Percentiles rank a stretch among this genome's conserved stretches.
These are phyloP conservation scores for Toxostoma redivivum DNA, from an alignment of 2,113 vertebrate genomes.

Conservation along the genomic window DNA sequence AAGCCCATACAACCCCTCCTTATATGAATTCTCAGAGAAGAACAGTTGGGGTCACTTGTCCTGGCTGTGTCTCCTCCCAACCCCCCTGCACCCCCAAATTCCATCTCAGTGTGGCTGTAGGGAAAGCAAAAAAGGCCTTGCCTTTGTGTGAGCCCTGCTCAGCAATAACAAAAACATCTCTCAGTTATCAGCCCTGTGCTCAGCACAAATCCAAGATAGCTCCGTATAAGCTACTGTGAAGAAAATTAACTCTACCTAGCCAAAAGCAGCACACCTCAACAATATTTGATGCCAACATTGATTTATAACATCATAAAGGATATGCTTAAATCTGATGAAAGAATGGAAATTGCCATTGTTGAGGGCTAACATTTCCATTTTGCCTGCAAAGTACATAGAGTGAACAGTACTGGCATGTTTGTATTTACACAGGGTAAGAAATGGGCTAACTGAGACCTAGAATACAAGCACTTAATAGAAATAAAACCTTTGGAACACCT, in stretches of 20 bases:
- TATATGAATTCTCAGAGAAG: background rate
- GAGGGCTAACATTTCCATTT: background rate
- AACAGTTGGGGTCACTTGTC: background rate
- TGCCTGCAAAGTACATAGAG: background rate
- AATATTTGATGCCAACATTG: background rate
- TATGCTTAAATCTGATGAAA: background rate
- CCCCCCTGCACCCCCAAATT: background rate
- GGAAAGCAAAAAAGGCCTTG: background rate
- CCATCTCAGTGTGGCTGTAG: background rate
- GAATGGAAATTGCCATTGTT: background rate
- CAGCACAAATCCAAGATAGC: background rate
- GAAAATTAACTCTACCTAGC: background rate
- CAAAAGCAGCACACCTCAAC: background rate
- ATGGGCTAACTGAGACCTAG: background rate
- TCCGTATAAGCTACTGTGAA: background rate
- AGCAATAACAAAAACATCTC: background rate
- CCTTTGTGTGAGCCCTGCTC: background rate
- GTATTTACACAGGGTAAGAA: background rate
- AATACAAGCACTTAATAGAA: background rate
- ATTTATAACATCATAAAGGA: background rate
- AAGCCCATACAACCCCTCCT: background rate
- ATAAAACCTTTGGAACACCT: background rate
- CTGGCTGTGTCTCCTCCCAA: background rate
- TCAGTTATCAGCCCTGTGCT: background rate
- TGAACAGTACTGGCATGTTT: background rate